Percentiles rank a stretch among this genome's conserved stretches.
Conservation (phyloP, 2,888 invertebrate genomes). For the Monochamus alternatus region DNA sequence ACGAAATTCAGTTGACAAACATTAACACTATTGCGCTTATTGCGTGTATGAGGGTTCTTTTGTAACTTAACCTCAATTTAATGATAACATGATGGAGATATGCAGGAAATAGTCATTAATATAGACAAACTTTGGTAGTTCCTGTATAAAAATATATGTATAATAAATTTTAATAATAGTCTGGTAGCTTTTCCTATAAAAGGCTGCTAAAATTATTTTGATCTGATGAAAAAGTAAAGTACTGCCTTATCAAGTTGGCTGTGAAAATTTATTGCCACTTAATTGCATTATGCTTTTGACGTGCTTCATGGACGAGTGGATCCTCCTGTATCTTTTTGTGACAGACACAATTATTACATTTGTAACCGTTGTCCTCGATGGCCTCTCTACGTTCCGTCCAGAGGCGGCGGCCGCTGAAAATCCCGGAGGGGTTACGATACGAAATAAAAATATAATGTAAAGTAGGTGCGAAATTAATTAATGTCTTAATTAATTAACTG, state of each 20-base stretch:
- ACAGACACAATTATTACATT: constrained; percentile 25
- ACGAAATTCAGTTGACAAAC: neutral
- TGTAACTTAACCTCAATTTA: constrained; percentile 19
- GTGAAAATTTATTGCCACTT: constrained; percentile 11
- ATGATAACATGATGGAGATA: neutral
- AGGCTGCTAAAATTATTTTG: no score
- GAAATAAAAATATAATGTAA: neutral
- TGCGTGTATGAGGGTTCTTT: neutral
- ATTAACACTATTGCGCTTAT: neutral
- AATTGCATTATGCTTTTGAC: constrained; percentile 19
- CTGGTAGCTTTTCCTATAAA: no score
- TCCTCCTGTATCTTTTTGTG: constrained; percentile 19
- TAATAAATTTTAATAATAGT: no score
- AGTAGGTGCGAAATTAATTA: neutral
- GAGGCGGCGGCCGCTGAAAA: neutral
- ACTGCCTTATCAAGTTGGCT: neutral
- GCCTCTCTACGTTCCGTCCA: constrained; percentile 1
- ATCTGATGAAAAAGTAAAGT: neutral
- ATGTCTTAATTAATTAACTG: no score
- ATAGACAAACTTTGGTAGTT: no score
- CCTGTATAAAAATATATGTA: no score
- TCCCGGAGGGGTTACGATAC: neutral
- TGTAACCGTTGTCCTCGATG: constrained; percentile 21
- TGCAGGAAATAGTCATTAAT: no score
- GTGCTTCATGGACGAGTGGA: constrained; percentile 10